Evolutionary conservation across 30 jellyfish, hydroid and myxozoan species (phyloP).

Genomic region (Turritopsis rubra): DNA sequence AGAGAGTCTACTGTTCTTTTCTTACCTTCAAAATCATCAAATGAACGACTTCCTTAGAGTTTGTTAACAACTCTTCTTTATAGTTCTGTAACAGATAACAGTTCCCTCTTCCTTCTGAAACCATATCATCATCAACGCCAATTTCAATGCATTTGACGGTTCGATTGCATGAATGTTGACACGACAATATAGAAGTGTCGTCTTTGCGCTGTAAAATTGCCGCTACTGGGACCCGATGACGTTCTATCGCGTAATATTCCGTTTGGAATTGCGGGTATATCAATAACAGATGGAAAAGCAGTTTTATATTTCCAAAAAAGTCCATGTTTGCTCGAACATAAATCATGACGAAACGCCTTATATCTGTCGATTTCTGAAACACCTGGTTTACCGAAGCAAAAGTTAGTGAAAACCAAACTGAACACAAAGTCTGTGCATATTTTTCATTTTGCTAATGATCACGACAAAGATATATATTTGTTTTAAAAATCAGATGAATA

Average conservation of each 20-base stretch:
- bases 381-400: no score
- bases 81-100: neutral
- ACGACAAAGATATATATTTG: neutral
- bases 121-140: neutral
- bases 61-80: neutral
- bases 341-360: neutral
- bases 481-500: neutral
- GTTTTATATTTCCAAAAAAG: neutral
- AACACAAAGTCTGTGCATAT: neutral
- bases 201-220: neutral
- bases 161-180: neutral
- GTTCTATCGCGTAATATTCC: neutral
- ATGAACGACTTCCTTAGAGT: neutral
- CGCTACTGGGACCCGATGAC: neutral
- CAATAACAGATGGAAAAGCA: neutral
- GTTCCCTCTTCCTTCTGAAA: neutral
- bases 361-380: neutral
- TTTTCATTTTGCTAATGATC: neutral
- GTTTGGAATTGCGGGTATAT: neutral
- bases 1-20: no score
- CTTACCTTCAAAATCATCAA: neutral
- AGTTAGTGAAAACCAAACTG: no score
- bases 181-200: neutral
- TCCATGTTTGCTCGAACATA: neutral
- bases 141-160: neutral